These are phyloP conservation scores for Muntiacus reevesi DNA, from an alignment of 2,113 vertebrate genomes.

Conservation along the genomic window DNA sequence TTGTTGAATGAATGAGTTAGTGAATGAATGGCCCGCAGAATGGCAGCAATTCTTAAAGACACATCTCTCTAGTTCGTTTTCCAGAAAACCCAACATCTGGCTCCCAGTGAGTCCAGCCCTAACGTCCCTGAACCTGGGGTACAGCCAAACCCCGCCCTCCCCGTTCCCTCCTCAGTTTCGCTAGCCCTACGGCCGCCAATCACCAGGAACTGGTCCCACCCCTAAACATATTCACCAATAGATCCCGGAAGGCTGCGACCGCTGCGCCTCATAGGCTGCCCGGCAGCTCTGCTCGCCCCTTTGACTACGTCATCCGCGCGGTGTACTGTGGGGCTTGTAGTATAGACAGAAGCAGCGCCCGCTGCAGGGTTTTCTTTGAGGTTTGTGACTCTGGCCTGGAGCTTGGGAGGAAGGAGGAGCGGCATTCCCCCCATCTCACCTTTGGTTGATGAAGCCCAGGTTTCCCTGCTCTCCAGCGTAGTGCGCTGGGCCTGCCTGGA, in stretches of 20 bases:
- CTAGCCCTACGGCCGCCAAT: background rate
- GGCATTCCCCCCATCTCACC: rapidly evolving
- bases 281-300: background rate
- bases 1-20: background rate
- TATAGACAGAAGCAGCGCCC: background rate
- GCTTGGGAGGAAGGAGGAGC: background rate
- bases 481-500: background rate
- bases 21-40: background rate
- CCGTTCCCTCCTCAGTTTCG: rapidly evolving
- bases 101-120: background rate
- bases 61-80: background rate
- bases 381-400: background rate
- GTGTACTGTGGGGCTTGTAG: background rate
- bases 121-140: background rate
- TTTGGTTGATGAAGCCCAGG: background rate
- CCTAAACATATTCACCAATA: background rate
- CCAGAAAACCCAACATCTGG: background rate
- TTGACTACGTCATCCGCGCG: rapidly evolving
- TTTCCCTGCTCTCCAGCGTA: background rate
- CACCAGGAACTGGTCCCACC: background rate
- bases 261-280: background rate
- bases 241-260: rapidly evolving
- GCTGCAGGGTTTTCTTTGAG: rapidly evolving
- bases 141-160: background rate
- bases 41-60: background rate